Evolutionary conservation across 2,797 vertebrate species (phyloP), one percentile per base, ranked within the genome.

Genomic region (Sebastes hopkinsi): DNA sequence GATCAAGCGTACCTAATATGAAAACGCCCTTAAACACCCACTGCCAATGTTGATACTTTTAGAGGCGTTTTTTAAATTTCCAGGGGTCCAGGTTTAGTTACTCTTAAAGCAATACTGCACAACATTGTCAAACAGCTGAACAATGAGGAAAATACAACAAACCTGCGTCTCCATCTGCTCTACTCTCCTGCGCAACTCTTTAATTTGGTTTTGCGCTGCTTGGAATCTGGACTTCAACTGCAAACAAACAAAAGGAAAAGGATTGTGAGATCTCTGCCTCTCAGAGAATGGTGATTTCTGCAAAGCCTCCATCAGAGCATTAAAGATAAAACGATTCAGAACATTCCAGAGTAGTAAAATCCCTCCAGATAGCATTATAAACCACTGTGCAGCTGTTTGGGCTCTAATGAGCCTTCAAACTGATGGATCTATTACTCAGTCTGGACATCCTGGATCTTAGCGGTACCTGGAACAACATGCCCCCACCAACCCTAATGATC

Each of bases 111-210:
- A 36, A 52, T 5, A 27, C 36, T n/a, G 10, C 16, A 29, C 4
- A 34, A 1, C 10, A 20, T 59, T 55, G 58, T 46, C 1, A 75
- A 46, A 23, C 5, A 23, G 18, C 14, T 64, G 14, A 58, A 62
- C 36, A 66, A 58, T 4, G 34, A 38, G 8, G 4, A 10, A 60
- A 69, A 14, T 6, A 4, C 34, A 46, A 86, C 91, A 75, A 77
- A 99, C 98, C 98, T 98, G 95, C 30, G 94, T 88, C 84, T 99
- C 96, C 92, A 97, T 90, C 91, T 97, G 96, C 89, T 98, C 96
- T 81, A 98, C 93, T 75, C 97, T 97, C 83, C 86, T 93, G 76
- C 92, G 94, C 74, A 99, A 55, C 68, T 98, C 98, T 90, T 95
- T 96, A 79, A 99, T 97, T 88, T 98, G 97, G 67, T 89, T 95